Evolutionary conservation across 1,140 invertebrate species (phyloP).

Genomic region (Aphidius ervi): DNA sequence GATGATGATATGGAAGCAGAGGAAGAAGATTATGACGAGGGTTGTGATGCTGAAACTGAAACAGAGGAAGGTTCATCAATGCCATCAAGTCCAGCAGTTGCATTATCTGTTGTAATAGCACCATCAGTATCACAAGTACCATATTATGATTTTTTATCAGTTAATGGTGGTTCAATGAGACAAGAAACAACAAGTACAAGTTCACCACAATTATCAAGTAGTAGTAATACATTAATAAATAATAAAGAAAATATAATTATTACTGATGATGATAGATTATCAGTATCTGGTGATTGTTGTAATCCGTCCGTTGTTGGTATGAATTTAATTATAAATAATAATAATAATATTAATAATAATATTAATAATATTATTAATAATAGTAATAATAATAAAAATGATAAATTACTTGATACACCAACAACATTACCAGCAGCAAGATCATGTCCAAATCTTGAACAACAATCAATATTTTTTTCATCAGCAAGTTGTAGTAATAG

Average conservation of each 20-base stretch:
- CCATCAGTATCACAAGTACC: conserved; percentile 26
- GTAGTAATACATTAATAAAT: conserved; percentile 17
- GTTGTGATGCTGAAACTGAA: conserved; percentile 35
- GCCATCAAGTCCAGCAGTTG: conserved; percentile 43
- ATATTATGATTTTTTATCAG: conserved; percentile 47
- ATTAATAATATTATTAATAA: neutral
- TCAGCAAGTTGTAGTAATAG: conserved; percentile 43
- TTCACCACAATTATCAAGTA: conserved; percentile 40
- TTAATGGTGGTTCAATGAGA: conserved; percentile 42
- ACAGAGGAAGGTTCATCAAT: conserved; percentile 44
- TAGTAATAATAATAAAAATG: neutral
- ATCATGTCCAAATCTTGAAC: conserved; percentile 49
- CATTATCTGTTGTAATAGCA: conserved; percentile 31
- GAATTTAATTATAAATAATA: neutral
- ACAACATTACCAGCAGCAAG: conserved; percentile 54
- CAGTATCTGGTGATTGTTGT: conserved; percentile 35
- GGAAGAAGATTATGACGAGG: conserved; percentile 25
- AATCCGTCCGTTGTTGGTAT: conserved; percentile 33
- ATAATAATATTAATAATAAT: neutral
- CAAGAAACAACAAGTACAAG: conserved; percentile 49
- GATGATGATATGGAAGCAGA: conserved; percentile 21
- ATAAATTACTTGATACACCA: conserved; percentile 35
- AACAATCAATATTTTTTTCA: conserved; percentile 43
- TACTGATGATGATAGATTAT: conserved; percentile 33
- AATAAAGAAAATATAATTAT: conserved; percentile 39